Evolutionary conservation across 2,113 vertebrate genomes (phyloP), one percentile per base, ranked within the genome.

Genomic region (Alethe castanea): DNA sequence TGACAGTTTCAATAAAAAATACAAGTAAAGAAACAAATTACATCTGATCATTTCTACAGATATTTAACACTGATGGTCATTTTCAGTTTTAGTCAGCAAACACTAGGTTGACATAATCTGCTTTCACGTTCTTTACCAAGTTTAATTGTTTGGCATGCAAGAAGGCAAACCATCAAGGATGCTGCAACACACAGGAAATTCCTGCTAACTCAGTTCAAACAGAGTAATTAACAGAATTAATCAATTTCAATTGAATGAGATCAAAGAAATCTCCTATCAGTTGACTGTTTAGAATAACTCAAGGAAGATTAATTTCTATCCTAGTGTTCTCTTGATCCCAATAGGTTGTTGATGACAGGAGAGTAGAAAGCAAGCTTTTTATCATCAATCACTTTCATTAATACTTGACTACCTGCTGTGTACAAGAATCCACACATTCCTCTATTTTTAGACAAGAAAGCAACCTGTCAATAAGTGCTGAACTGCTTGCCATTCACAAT

Each of bases 201-300:
- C 92, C 72, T 94, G 88, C 93, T 92, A 94, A 93, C 64, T 84
- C 92, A 81, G 81, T 97, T 95, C 92, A 96, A 96, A 86, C 54
- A 90, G 57, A 92, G 79, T 92, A 94, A 96, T 96, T 96, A 97
- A 96, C 69, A 90, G 67, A 91, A 94, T 96, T 87, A 92, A 94
- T 96, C 96, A 91, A 91, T 95, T 96, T 92, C 71, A 94, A 62
- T 69, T 74, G 74, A 92, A 90, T 74, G 67, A 95, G 86, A 96
- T 96, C 93, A 97, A 96, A 97, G 96, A 96, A 96, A 81, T 87
- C 70, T 90, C 84, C 84, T 65, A 81, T 96, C 92, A 90, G 53
- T 52, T 90, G 78, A 81, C 76, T 94, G 61, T 67, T 94, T 72
- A 95, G 87, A 95, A 96, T 62, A 95, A 94, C 38, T 90, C 88